phyloP scores from a whole-genome alignment of 2,113 vertebrate genomes.

The Hirundichthys speculiger region DNA sequence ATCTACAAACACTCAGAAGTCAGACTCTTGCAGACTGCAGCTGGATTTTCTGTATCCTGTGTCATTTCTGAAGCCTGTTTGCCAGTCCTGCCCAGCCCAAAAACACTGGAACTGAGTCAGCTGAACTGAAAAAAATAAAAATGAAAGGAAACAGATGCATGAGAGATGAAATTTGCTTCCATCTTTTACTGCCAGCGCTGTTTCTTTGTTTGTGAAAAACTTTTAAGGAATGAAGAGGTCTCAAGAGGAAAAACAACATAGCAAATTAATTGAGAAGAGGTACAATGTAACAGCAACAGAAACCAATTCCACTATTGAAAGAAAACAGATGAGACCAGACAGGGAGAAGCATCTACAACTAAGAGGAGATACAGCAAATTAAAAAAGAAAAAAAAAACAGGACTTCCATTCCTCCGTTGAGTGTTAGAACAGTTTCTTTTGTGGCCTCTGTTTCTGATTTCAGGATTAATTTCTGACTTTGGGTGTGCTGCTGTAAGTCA shows the following conservation, averaged over 20 bases:
- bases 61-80: constrained; percentile 53
- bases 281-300: constrained; percentile 33
- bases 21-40: background rate
- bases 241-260: constrained; percentile 32
- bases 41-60: constrained; percentile 20
- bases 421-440: constrained; percentile 1
- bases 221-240: constrained; percentile 38
- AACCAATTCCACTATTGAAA: constrained; percentile 41
- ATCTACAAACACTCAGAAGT: background rate
- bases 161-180: constrained; percentile 37
- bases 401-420: background rate
- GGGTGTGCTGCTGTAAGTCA: too few species aligned
- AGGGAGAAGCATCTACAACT: constrained; percentile 57
- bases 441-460: background rate
- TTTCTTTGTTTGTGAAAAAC: constrained; percentile 44
- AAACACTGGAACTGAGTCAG: constrained; percentile 40
- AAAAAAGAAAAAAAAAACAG: background rate
- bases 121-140: constrained; percentile 28
- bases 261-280: constrained; percentile 31
- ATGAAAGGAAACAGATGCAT: constrained; percentile 17
- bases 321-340: constrained; percentile 35
- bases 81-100: constrained; percentile 25
- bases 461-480: too few species aligned
- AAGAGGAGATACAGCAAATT: constrained; percentile 44
- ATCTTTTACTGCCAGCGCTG: constrained; percentile 34